A percentile compares a stretch with the other conserved stretches of the same genome.
Evolutionary conservation across 2,113 vertebrate species (phyloP).

Genomic region (Lonchura striata): DNA sequence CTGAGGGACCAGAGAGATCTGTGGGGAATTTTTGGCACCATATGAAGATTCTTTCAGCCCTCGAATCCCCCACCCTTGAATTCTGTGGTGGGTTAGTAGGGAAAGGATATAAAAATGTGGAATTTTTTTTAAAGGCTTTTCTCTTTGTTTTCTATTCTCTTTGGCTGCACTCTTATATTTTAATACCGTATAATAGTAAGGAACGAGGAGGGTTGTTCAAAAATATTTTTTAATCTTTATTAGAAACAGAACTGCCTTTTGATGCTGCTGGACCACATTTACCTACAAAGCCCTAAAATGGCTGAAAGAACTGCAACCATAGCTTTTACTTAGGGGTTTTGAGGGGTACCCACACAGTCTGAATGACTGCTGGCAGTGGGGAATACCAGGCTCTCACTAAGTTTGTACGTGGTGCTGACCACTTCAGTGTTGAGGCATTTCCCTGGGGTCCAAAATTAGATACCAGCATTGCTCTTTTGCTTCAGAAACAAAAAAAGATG

Average conservation of each 20-base stretch:
- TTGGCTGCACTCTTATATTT: conserved; percentile 62
- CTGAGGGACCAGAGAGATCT: conserved; percentile 46
- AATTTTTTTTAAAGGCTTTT: conserved; percentile 41
- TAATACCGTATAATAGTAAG: conserved; percentile 63
- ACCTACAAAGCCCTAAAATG: conserved; percentile 38
- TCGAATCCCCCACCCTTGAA: conserved; percentile 56
- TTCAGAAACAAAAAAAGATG: background rate
- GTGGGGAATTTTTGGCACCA: conserved; percentile 54
- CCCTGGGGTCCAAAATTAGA: conserved; percentile 32
- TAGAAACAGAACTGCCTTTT: conserved; percentile 59
- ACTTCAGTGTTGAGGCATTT: conserved; percentile 1
- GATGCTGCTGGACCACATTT: conserved; percentile 36
- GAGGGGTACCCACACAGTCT: conserved; percentile 34
- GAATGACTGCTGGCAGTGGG: background rate
- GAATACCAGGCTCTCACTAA: background rate
- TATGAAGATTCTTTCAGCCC: conserved; percentile 51
- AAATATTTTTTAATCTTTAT: conserved; percentile 72
- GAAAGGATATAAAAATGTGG: conserved; percentile 65
- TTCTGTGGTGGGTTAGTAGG: conserved; percentile 64
- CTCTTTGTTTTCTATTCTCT: conserved; percentile 68
- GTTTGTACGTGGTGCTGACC: background rate
- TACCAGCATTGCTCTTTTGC: background rate
- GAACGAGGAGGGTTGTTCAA: conserved; percentile 64
- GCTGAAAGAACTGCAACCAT: background rate
- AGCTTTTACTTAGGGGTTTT: conserved; percentile 35